Conservation (phyloP, 2,797 vertebrate species). For the Urocyon cinereoargenteus region DNA sequence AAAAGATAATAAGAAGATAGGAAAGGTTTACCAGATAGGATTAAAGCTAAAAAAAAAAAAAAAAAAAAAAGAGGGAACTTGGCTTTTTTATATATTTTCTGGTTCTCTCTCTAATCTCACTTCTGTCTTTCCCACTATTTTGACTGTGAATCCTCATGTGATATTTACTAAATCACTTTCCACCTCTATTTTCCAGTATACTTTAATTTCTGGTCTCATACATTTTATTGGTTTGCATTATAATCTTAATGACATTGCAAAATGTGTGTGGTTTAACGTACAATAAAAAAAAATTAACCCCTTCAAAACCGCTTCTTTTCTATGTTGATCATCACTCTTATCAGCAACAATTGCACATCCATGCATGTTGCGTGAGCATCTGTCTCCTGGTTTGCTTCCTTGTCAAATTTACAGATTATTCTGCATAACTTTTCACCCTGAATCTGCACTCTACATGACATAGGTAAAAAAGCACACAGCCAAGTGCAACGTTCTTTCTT, state of each 20-base stretch:
- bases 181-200: conserved; percentile 11
- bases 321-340: conserved; percentile 76
- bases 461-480: conserved; percentile 86
- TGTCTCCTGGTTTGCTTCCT: conserved; percentile 86
- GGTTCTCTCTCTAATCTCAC: neutral
- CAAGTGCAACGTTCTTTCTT: conserved; percentile 83
- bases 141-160: neutral
- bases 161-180: conserved; percentile 63
- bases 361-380: conserved; percentile 84
- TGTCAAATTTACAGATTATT: conserved; percentile 89
- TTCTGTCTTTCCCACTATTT: neutral
- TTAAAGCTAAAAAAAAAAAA: neutral
- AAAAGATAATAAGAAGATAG: neutral
- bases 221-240: conserved; percentile 67
- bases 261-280: conserved; percentile 54
- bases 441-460: conserved; percentile 83
- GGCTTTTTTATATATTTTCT: neutral
- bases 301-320: conserved; percentile 75
- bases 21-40: neutral
- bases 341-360: conserved; percentile 84
- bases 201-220: conserved; percentile 46
- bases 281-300: conserved; percentile 69
- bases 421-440: conserved; percentile 90
- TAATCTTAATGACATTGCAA: conserved; percentile 69
- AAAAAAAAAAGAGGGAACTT: neutral